Percentiles rank a stretch among this genome's conserved stretches.
phyloP scores from a whole-genome alignment of 2,888 invertebrate genomes.

The Meiosimyza decipiens region DNA sequence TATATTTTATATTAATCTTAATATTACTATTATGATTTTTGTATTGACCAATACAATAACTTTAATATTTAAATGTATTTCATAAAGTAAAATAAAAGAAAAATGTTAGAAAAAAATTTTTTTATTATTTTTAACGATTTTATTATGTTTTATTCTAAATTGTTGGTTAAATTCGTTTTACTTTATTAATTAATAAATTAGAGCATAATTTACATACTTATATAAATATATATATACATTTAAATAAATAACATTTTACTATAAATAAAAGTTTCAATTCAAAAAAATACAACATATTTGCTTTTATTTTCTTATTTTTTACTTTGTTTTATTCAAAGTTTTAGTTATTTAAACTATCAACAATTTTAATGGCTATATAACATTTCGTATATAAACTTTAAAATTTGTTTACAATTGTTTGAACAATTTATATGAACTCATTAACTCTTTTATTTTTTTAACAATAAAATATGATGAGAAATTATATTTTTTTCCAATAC shows the following conservation, averaged over 20 bases:
- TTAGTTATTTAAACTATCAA: constrained; percentile 40
- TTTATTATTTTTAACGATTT: constrained; percentile 46
- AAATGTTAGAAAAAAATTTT: constrained; percentile 46
- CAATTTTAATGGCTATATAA: constrained; percentile 9
- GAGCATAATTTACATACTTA: constrained; percentile 49
- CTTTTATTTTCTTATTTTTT: constrained; percentile 43
- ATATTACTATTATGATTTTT: background rate
- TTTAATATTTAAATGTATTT: too few relatives aligned
- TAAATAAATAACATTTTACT: constrained; percentile 51
- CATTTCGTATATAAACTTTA: background rate
- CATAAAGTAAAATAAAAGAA: constrained; percentile 42
- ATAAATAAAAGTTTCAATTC: constrained; percentile 64
- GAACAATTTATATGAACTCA: too few relatives aligned
- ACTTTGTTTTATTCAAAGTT: constrained; percentile 46
- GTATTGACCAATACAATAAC: too few relatives aligned
- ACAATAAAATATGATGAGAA: too few relatives aligned
- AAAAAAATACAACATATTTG: constrained; percentile 47
- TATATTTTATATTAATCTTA: constrained; percentile 2
- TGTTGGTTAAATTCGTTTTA: constrained; percentile 46
- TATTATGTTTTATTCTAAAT: constrained; percentile 41
- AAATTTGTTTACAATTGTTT: too few relatives aligned
- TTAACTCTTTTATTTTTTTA: too few relatives aligned
- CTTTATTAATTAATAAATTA: constrained; percentile 41
- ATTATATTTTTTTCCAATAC: too few relatives aligned
- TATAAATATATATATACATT: too few relatives aligned